Evolutionary conservation across 1,140 invertebrate species (phyloP), one percentile per base, ranked within the genome.

Genomic region (Elymnias hypermnestra): DNA sequence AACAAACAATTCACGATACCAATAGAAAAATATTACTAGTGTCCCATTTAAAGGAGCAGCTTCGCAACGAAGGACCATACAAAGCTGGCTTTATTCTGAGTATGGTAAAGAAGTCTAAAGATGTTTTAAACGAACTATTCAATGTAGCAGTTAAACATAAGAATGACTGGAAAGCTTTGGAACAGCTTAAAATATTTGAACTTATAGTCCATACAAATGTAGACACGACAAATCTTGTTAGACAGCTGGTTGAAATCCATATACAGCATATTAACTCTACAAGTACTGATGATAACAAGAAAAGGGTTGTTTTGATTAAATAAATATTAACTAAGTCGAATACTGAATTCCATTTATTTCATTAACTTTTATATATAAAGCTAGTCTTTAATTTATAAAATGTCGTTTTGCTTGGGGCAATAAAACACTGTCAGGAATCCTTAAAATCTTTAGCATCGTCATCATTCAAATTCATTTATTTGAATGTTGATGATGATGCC

Each of bases 161-260:
- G 26, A 63, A 76, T 7, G 69, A 76, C 26, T 83, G 72, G 71
- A 76, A 72, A 37, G 72, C 76, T 2, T 25, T 79, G 21, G 73
- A 83, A 40, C 73, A 79, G 33, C 38, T 83, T 46, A 79, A 76
- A 23, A 65, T 79, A n/a, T 83, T 78, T 36, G 78, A 83, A 36
- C 37, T 76, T 5, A 72, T 83, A 5, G 69, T 83, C 1, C 74
- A 81, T 10, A 73, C 76, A 0, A 83, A 81, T 35, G 76, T 83
- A 0, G 78, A 83, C 13, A 78, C 71, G 0, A 73, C 63, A 0
- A 72, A 83, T 33, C 44, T 83, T n/a, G 63, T 81, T 3, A 46
- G 71, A 7, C 78, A 83, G 26, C 50, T 83, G 1, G 54, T 83
- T 1, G 72, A 83, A 22, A 56, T 76, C 8, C 73, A 77, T 36